Conservation (phyloP, 2,797 vertebrate species). For the Lates japonicus region DNA sequence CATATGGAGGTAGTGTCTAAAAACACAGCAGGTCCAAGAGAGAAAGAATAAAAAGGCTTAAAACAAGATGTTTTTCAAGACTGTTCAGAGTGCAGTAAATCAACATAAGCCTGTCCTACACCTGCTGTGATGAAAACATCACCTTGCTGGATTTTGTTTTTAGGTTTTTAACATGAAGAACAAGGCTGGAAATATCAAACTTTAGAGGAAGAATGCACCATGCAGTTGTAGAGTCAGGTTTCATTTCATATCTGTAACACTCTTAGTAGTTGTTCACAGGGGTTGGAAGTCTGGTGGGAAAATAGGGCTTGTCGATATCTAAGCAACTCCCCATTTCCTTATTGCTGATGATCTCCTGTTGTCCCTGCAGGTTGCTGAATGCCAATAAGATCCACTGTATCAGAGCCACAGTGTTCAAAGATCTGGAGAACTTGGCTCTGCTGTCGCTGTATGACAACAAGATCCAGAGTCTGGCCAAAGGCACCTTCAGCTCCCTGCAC, state of each 20-base stretch:
- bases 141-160: not conserved
- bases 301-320: no score
- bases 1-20: not conserved
- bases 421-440: slow-evolving; percentile 95
- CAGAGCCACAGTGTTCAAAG: slow-evolving; percentile 91
- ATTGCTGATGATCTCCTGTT: not conserved
- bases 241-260: not conserved
- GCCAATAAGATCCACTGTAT: slow-evolving; percentile 99
- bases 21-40: not conserved
- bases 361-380: slow-evolving; percentile 90
- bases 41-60: not conserved
- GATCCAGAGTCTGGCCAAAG: slow-evolving; percentile 96
- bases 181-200: not conserved
- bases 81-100: not conserved
- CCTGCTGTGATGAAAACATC: not conserved
- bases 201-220: no score
- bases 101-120: not conserved
- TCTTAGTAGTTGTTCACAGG: no score
- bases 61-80: no score
- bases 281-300: no score
- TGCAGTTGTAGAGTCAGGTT: no score
- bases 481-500: slow-evolving; percentile 92
- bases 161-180: not conserved
- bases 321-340: not conserved
- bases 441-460: slow-evolving; percentile 99